Evolutionary conservation across 2,888 invertebrate species (phyloP).

Genomic region (Pteria penguin): DNA sequence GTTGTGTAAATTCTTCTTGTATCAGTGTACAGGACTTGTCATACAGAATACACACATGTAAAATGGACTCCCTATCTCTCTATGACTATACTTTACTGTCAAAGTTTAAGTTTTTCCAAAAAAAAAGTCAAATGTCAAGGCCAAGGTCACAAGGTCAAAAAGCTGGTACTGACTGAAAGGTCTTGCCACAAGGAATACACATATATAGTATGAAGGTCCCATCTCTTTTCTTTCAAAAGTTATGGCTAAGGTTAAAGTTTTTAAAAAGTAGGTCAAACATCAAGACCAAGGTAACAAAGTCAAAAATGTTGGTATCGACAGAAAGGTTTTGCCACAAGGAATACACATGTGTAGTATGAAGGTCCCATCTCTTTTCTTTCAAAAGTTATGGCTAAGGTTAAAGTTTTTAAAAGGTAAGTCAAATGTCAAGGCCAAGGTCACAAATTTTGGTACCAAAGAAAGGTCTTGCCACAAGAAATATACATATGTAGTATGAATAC

Average conservation of each 20-base stretch:
- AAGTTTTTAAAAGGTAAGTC: not conserved
- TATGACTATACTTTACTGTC: no score
- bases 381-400: not conserved
- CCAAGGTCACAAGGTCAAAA: no score
- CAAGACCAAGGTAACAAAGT: not conserved
- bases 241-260: no score
- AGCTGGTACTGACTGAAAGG: no score
- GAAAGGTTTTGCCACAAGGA: not conserved
- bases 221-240: no score
- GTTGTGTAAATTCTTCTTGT: no score
- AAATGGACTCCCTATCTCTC: no score
- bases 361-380: not conserved
- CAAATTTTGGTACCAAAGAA: not conserved
- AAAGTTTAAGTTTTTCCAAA: no score
- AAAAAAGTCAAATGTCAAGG: no score
- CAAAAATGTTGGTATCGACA: no score
- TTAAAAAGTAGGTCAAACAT: not conserved
- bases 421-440: not conserved
- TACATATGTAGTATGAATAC: not conserved
- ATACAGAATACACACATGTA: no score
- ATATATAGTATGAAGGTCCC: not conserved
- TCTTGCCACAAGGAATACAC: not conserved
- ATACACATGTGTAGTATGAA: not conserved
- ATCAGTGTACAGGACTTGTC: no score
- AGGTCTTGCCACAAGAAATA: not conserved